Evolutionary conservation across 2,113 vertebrate genomes (phyloP).

Genomic region (Dissostichus mawsoni): DNA sequence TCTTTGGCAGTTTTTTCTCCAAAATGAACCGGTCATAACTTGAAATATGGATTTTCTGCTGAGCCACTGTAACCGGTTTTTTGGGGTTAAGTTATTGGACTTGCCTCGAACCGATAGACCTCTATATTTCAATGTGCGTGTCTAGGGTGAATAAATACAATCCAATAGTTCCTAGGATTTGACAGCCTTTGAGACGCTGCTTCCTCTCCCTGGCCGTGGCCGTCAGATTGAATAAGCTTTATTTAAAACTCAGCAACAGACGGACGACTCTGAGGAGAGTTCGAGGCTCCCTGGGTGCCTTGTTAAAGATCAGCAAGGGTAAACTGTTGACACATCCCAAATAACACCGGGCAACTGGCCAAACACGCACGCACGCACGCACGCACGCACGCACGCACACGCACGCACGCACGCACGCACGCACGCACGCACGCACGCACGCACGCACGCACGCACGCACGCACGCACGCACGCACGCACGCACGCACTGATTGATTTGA

Average conservation of each 20-base stretch:
- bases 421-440: neutral
- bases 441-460: neutral
- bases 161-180: conserved; percentile 36
- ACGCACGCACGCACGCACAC: neutral
- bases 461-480: neutral
- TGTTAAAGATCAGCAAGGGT: conserved; percentile 68
- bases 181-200: conserved; percentile 30
- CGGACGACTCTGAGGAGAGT: conserved; percentile 31
- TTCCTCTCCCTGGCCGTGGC: conserved; percentile 26
- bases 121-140: conserved; percentile 17
- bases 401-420: neutral
- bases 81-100: no score
- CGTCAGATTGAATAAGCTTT: conserved; percentile 62
- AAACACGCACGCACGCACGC: neutral
- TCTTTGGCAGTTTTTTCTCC: neutral
- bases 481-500: no score
- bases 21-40: neutral
- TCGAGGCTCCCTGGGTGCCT: conserved; percentile 47
- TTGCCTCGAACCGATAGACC: neutral
- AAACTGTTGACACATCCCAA: conserved; percentile 45
- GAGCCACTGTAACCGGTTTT: neutral
- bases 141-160: neutral
- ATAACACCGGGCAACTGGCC: conserved; percentile 6
- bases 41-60: neutral
- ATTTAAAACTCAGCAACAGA: conserved; percentile 61